Percentiles rank a stretch among this genome's conserved stretches.
Conservation (phyloP, 2,797 vertebrate species). For the Salarias fasciatus region DNA sequence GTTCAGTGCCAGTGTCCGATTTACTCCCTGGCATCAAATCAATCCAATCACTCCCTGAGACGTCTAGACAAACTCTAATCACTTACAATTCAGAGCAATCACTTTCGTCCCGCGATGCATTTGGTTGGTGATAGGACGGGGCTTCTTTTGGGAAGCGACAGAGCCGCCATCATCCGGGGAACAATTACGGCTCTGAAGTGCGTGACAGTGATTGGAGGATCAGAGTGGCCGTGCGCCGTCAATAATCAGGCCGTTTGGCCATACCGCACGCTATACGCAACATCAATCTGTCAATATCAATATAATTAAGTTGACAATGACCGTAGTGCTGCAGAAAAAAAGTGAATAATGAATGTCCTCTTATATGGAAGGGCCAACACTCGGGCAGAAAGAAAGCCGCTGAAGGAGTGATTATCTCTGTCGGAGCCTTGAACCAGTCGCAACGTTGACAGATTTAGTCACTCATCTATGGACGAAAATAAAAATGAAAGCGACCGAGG, state of each 20-base stretch:
- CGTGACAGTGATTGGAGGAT: constrained; percentile 59
- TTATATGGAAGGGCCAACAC: neutral
- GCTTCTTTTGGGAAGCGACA: constrained; percentile 61
- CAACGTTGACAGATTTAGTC: constrained; percentile 48
- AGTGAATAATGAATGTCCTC: constrained; percentile 10
- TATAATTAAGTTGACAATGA: constrained; percentile 18
- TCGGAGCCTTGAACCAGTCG: constrained; percentile 38
- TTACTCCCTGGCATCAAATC: constrained; percentile 67
- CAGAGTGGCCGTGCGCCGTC: constrained; percentile 38
- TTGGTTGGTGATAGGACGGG: constrained; percentile 52
- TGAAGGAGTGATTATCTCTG: constrained; percentile 39
- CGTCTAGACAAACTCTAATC: constrained; percentile 76
- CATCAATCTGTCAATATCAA: constrained; percentile 29
- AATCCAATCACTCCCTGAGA: constrained; percentile 71
- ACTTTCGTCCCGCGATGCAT: constrained; percentile 74
- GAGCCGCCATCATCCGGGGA: constrained; percentile 54
- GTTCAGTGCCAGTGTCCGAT: constrained; percentile 66
- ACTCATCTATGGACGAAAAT: constrained; percentile 42
- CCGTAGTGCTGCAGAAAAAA: constrained; percentile 14
- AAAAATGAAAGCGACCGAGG: constrained; percentile 47
- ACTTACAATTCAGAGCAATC: constrained; percentile 77
- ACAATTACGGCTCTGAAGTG: constrained; percentile 64
- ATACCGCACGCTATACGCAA: constrained; percentile 9
- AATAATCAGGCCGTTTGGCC: constrained; percentile 50
- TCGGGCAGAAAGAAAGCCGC: constrained; percentile 7